Percentiles rank a stretch among this genome's conserved stretches.
These are phyloP conservation scores for Melanostoma mellinum DNA, from an alignment of 2,888 invertebrate species.

Conservation along the genomic window DNA sequence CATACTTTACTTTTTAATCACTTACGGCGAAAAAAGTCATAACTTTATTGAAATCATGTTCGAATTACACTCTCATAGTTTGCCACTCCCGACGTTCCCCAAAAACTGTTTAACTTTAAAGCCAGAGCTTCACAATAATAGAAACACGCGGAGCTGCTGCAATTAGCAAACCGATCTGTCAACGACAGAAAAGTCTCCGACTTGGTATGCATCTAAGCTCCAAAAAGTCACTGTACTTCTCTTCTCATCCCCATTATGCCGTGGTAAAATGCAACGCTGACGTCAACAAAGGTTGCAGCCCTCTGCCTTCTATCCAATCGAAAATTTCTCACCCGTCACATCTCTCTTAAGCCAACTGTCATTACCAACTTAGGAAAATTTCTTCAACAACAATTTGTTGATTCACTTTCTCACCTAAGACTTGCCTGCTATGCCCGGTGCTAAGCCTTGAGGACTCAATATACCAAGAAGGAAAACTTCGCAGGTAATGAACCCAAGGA, in stretches of 20 bases:
- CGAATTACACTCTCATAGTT: no score
- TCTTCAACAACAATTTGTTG: slow-evolving; percentile 70
- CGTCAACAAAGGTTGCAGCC: slow-evolving; percentile 12
- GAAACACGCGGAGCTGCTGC: neutral
- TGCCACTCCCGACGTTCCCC: no score
- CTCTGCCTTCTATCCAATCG: neutral
- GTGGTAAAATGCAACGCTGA: neutral
- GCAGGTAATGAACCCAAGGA: slow-evolving; percentile 72
- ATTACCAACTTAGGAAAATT: slow-evolving; percentile 58
- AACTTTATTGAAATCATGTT: no score
- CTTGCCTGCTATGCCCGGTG: neutral
- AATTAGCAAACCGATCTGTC: slow-evolving; percentile 20
- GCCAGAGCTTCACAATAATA: neutral
- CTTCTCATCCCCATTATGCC: neutral
- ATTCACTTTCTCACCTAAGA: slow-evolving; percentile 57
- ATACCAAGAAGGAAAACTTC: slow-evolving; percentile 50
- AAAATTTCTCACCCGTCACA: slow-evolving; percentile 46
- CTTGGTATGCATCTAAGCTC: slow-evolving; percentile 5
- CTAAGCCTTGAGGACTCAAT: slow-evolving; percentile 55
- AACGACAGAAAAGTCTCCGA: slow-evolving; percentile 9
- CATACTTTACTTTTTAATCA: no score
- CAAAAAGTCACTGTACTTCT: neutral
- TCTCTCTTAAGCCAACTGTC: slow-evolving; percentile 61
- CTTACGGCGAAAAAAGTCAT: no score
- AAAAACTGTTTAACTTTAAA: no score